These are phyloP conservation scores for Vidua chalybeata DNA, from an alignment of 2,113 vertebrate species.

Conservation along the genomic window DNA sequence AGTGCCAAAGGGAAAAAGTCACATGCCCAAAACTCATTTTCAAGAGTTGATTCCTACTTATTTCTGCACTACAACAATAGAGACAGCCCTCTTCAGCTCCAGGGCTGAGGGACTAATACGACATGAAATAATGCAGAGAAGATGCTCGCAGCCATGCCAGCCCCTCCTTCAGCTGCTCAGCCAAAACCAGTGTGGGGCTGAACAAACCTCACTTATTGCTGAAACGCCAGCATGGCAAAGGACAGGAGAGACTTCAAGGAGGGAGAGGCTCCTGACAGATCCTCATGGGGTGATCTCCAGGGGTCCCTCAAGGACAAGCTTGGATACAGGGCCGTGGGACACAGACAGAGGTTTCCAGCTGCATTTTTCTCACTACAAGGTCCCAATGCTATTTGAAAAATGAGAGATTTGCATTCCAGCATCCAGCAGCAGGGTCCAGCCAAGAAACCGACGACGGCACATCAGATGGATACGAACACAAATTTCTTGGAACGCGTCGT, in stretches of 20 bases:
- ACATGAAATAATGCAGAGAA: slow-evolving; percentile 9
- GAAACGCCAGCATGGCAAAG: neutral
- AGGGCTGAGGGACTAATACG: neutral
- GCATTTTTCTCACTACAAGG: neutral
- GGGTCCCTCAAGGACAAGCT: neutral
- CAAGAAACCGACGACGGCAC: neutral
- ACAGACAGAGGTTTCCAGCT: neutral
- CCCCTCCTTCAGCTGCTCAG: neutral
- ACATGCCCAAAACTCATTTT: neutral
- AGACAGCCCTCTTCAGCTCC: neutral
- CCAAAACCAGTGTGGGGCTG: neutral
- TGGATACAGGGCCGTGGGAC: neutral
- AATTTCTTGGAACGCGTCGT: neutral
- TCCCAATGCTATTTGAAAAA: slow-evolving; percentile 33
- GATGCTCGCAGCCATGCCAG: neutral
- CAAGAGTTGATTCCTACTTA: neutral
- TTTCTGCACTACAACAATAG: slow-evolving; percentile 1
- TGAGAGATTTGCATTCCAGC: slow-evolving; percentile 37
- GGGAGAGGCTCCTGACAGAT: neutral
- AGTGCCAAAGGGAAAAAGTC: neutral
- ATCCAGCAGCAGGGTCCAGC: neutral
- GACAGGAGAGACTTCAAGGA: neutral
- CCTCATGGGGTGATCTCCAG: neutral
- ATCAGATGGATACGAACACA: neutral
- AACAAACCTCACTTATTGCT: neutral